Percentiles rank a stretch among this genome's conserved stretches.
Evolutionary conservation across 2,113 vertebrate genomes (phyloP).

Genomic region (Chrysemys picta): DNA sequence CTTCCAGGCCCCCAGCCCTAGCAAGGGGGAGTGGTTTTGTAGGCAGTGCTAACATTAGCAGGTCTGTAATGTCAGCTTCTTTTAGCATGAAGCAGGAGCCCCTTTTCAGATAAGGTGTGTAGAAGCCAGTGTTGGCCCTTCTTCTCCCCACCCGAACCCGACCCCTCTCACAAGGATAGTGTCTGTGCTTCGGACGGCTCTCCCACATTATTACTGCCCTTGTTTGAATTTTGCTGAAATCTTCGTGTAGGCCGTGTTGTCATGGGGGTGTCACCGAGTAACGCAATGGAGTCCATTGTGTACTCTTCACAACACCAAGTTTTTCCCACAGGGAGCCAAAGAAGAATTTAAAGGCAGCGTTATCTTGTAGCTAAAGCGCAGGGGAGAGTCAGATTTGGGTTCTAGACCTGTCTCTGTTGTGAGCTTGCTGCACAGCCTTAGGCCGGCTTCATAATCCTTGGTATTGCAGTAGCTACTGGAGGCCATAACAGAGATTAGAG

Average conservation of each 20-base stretch:
- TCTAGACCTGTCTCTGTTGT: not conserved
- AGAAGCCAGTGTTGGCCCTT: not conserved
- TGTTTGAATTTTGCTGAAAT: not conserved
- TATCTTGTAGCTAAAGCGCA: not conserved
- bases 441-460: not conserved
- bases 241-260: not conserved
- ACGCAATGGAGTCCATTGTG: not conserved
- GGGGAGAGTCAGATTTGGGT: not conserved
- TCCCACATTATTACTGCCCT: rapidly evolving
- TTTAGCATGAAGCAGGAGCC: conserved; percentile 37
- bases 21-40: not conserved
- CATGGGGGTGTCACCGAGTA: rapidly evolving
- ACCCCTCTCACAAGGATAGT: rapidly evolving
- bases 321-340: not conserved
- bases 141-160: not conserved
- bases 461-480: not conserved
- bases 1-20: not conserved
- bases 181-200: rapidly evolving
- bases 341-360: not conserved
- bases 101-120: not conserved
- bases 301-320: conserved; percentile 4
- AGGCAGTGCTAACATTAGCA: not conserved
- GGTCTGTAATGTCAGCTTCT: not conserved
- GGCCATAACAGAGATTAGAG: not conserved
- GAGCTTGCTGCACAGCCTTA: not conserved